Percentiles rank a stretch among this genome's conserved stretches.
Conservation (phyloP, 1,140 invertebrate genomes). For the Bathynomus jamesi region DNA sequence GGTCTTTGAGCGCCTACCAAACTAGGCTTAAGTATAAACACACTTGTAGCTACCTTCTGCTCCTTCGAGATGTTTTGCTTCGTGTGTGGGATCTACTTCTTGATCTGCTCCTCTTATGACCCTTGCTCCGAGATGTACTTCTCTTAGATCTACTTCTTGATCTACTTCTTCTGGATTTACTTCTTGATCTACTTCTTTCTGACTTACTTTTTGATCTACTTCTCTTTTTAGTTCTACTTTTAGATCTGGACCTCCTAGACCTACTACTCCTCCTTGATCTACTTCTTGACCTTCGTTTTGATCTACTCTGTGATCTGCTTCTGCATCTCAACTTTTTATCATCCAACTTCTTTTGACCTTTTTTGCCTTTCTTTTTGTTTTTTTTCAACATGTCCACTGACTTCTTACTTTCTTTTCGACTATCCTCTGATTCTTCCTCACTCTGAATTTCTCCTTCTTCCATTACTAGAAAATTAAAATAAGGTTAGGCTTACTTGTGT, state of each 20-base stretch:
- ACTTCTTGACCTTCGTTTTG: too few relatives aligned
- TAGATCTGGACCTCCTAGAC: neutral
- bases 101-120: neutral
- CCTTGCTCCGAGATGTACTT: neutral
- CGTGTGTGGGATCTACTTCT: neutral
- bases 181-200: neutral
- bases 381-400: too few relatives aligned
- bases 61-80: neutral
- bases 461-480: too few relatives aligned
- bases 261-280: neutral
- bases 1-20: too few relatives aligned
- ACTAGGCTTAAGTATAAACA: too few relatives aligned
- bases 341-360: neutral
- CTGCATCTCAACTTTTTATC: neutral
- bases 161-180: neutral
- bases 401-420: too few relatives aligned
- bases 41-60: neutral
- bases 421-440: too few relatives aligned
- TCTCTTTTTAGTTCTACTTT: neutral
- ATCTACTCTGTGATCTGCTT: neutral
- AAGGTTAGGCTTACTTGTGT: too few relatives aligned
- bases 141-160: neutral
- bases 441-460: too few relatives aligned
- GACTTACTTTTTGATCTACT: neutral
- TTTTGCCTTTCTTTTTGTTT: neutral